Evolutionary conservation across 2,888 invertebrate genomes (phyloP).

Genomic region (Rhagium mordax): DNA sequence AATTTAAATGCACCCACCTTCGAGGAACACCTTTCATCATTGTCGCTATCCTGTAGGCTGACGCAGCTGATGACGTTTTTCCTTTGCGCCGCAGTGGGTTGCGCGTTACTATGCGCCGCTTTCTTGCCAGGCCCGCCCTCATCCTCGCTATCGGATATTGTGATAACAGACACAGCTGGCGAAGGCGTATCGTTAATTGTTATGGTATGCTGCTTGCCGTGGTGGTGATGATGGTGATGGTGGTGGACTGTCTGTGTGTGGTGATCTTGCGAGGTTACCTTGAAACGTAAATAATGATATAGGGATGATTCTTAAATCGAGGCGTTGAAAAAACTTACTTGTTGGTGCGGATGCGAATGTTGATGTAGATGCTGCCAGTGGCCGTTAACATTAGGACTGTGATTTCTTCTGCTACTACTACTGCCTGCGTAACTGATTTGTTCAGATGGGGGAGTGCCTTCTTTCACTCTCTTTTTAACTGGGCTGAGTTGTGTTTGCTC

Average conservation of each 20-base stretch:
- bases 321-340: conserved; percentile 54
- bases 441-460: conserved; percentile 89
- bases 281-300: not conserved
- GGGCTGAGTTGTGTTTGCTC: conserved; percentile 93
- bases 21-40: conserved; percentile 75
- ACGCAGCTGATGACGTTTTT: conserved; percentile 87
- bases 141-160: conserved; percentile 96
- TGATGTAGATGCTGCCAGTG: conserved; percentile 71
- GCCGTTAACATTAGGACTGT: conserved; percentile 62
- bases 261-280: conserved; percentile 57
- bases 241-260: conserved; percentile 58
- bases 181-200: conserved; percentile 97
- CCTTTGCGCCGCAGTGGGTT: conserved; percentile 63
- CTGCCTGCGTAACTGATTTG: conserved; percentile 59
- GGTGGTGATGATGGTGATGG: conserved; percentile 65
- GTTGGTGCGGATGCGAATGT: conserved; percentile 57
- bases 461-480: conserved; percentile 97
- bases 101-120: conserved; percentile 49
- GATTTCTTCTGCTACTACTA: conserved; percentile 61
- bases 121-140: conserved; percentile 75
- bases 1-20: conserved; percentile 62
- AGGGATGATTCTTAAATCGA: too few relatives aligned
- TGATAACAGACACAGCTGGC: conserved; percentile 95
- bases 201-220: conserved; percentile 85
- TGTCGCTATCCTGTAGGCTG: conserved; percentile 83